phyloP scores from a whole-genome alignment of 2,797 vertebrate genomes.

The Ptychadena robeensis region DNA sequence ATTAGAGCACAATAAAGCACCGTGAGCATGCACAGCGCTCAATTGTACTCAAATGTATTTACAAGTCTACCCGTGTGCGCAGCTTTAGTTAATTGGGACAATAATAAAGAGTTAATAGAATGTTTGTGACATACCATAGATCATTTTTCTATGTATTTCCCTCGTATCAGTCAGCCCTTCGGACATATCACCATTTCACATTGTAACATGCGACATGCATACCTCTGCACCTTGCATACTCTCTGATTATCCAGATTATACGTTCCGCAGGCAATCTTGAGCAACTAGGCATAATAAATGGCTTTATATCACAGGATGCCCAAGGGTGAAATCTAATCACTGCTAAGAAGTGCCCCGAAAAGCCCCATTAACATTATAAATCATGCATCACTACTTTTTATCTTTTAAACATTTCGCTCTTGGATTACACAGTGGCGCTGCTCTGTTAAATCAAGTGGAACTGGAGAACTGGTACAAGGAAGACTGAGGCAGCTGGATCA shows the following conservation, averaged over 20 bases:
- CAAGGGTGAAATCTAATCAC: conserved; percentile 43
- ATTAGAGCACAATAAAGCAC: too few relatives aligned
- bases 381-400: conserved; percentile 47
- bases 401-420: conserved; percentile 23
- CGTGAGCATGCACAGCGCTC: too few relatives aligned
- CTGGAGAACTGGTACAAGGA: neutral
- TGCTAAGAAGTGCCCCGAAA: conserved; percentile 32
- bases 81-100: too few relatives aligned
- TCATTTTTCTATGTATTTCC: neutral
- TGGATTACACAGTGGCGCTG: conserved; percentile 12
- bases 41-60: too few relatives aligned
- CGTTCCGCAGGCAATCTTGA: conserved; percentile 21
- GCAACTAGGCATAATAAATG: conserved; percentile 32
- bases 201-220: neutral
- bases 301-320: conserved; percentile 21
- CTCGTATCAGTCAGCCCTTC: neutral
- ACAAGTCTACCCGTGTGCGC: too few relatives aligned
- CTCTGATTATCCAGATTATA: neutral
- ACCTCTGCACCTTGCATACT: neutral
- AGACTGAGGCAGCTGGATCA: neutral
- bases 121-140: too few relatives aligned
- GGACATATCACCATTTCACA: neutral
- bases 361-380: conserved; percentile 45
- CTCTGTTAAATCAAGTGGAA: conserved; percentile 22
- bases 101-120: too few relatives aligned